These are phyloP conservation scores for chimpanzee (Pan troglodytes) DNA, from an alignment of 2,113 vertebrate genomes.

Conservation along the genomic window NHGRI_mPanTro3-v2.1_pri NC_072403.2:107240001-107240500, in stretches of 20 bases:
- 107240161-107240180: background rate
- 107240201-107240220: background rate
- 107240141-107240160: background rate
- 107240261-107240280: background rate
- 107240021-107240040: background rate
- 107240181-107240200: background rate
- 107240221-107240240: background rate
- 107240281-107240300: background rate
- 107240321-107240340: background rate
- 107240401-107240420: background rate
- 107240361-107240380: background rate
- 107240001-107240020: conserved; percentile 19
- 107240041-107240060: background rate
- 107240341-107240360: background rate
- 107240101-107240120: background rate
- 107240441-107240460: background rate
- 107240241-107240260: background rate
- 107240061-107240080: background rate
- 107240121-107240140: background rate
- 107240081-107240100: background rate
- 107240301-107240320: background rate
- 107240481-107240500: background rate
- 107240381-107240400: background rate
- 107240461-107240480: background rate
- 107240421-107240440: background rate